Base-by-base conservation (phyloP, 2,113 vertebrate genomes). In the Malurus elegans region DNA sequence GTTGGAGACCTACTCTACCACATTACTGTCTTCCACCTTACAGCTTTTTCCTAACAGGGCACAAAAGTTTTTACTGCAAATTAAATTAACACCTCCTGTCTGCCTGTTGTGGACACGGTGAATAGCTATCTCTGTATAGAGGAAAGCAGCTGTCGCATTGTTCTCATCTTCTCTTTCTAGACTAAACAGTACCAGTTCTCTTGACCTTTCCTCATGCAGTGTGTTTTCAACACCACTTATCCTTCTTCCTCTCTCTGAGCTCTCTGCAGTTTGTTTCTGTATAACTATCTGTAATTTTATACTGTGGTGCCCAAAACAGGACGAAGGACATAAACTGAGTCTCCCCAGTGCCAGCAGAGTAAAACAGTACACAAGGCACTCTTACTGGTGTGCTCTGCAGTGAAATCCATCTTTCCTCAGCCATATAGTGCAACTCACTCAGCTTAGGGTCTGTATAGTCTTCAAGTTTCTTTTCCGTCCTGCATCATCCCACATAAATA, bases 171-270 rank as follows among this genome's bases (percentile, higher is more conserved):
- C 42, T 65, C 12, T 73, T 79, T 70, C 62, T 78, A 93, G 86
- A 84, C 82, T 93, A 94, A 96, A 95, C 72, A 92, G 38, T 79
- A 62, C 5, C 51, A 73, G 18, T 79, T 91, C 20, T 89, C 44
- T 79, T 84, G 72, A 88, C 64, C 47, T 83, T 88, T 78, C 67
- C 29, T 79, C 50, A 62, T 44, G 38, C 2, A 1, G 18, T 42
- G 18, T 50, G 67, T 83, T 96, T 94, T 92, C 60, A 51, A 62
- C 51, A 79, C 8, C 62, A 54, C 28, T 90, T 88, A 69, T 14
- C 36, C 47, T 54, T 87, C 45, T 79, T 82, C 38, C 91, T 54
- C 53, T 90, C 9, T 94, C 78, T 80, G 85, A 54, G 86, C 42
- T 42, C 16, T 73, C 38, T 92, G 58, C 72, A 80, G 75, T 60